Evolutionary conservation across 2,888 invertebrate species (phyloP), one percentile per base, ranked within the genome.

Genomic region (Rhingia rostrata): DNA sequence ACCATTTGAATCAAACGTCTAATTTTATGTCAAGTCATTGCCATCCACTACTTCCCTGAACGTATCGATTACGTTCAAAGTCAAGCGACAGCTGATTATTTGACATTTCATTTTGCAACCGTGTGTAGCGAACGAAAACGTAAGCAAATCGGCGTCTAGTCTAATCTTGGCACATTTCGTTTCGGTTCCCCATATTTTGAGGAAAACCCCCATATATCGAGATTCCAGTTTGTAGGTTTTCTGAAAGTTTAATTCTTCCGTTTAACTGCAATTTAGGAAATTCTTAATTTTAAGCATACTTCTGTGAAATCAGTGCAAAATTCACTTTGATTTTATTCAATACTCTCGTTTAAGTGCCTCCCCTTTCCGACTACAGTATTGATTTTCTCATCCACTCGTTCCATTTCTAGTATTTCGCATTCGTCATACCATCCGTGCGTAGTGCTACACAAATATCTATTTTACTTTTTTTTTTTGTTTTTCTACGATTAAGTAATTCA

Each of bases 131-230:
- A 6, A 3, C 41, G 63, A 64, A 72, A 83, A 83, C 83, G 83
- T 83, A 83, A 74, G 83, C 83, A 78, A 83, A 73, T 53, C 41
- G 41, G 78, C 78, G 82, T 83, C 63, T 61, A 12, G 39, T 33
- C 0, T 56, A 12, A 32, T 37, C 49, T 61, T 54, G 54, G 45
- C 37, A 63, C 56, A 77, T 77, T 73, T 67, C 67, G 73, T 83
- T 83, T 53, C 82, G 41, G n/a, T 80, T 63, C 43, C 47, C 9
- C 6, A 12, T 30, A 41, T 49, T 53, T n/a, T 12, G 58, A 35
- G 39, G 39, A 39, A 30, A 30, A 45, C 5, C 35, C 54, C 14
- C n/a, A 54, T 56, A 37, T 41, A 35, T 70, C 37, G 14, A 82
- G 66, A 66, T 66, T 61, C 39, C 61, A 58, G 4, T 70, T 61